phyloP scores from a whole-genome alignment of 1,140 invertebrate genomes.

The Palaemon carinicauda region DNA sequence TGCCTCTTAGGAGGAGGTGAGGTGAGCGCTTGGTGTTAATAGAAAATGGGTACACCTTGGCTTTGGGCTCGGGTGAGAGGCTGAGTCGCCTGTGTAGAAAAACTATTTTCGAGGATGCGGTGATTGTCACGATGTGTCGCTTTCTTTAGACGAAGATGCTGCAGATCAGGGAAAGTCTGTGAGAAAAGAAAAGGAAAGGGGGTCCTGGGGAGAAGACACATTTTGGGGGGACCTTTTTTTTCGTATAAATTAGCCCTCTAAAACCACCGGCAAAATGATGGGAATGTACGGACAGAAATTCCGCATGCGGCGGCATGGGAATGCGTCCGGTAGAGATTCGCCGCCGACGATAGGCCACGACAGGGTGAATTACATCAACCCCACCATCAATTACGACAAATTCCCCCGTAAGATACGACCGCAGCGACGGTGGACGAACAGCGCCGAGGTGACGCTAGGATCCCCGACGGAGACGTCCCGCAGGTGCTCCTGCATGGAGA shows the following conservation, averaged over 20 bases:
- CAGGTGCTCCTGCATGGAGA: constrained; percentile 42
- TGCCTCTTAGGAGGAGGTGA: too few species aligned
- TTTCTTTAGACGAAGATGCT: too few species aligned
- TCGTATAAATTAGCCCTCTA: neutral
- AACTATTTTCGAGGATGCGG: too few species aligned
- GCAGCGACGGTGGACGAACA: constrained; percentile 23
- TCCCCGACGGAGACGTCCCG: constrained; percentile 24
- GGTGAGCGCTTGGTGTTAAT: too few species aligned
- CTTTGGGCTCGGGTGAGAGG: too few species aligned
- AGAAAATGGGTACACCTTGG: too few species aligned
- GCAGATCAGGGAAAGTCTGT: too few species aligned
- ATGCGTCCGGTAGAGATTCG: constrained; percentile 47
- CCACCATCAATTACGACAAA: constrained; percentile 62
- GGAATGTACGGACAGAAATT: constrained; percentile 59
- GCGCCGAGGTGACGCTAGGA: constrained; percentile 28
- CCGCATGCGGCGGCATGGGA: constrained; percentile 36
- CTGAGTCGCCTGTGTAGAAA: too few species aligned
- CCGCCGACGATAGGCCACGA: constrained; percentile 61
- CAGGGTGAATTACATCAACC: constrained; percentile 61
- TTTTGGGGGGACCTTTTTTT: too few species aligned
- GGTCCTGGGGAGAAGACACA: too few species aligned
- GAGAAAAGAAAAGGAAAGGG: too few species aligned
- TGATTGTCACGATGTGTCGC: too few species aligned
- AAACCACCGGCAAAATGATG: constrained; percentile 46
- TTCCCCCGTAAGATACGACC: constrained; percentile 53